Evolutionary conservation across 2,888 invertebrate genomes (phyloP).

Genomic region (Lasius fuliginosus): DNA sequence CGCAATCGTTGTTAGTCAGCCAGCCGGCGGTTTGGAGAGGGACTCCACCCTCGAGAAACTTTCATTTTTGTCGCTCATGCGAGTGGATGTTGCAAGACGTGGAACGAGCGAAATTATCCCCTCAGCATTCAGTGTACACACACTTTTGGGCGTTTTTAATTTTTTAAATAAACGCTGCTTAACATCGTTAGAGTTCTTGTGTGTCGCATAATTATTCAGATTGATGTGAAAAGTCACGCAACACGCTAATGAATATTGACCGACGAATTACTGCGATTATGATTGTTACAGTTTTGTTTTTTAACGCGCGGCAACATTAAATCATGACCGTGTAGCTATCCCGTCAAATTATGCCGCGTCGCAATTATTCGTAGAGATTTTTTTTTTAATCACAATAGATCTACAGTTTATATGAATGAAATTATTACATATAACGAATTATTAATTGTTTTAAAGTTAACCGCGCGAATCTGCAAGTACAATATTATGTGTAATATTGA

Average conservation of each 20-base stretch:
- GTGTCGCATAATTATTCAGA: constrained; percentile 7
- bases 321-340: neutral
- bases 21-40: constrained; percentile 11
- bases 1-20: constrained; percentile 21
- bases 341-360: neutral
- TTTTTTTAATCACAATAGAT: neutral
- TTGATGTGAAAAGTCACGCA: constrained; percentile 21
- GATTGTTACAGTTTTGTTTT: neutral
- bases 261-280: neutral
- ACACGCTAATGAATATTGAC: neutral
- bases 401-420: neutral
- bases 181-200: neutral
- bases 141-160: neutral
- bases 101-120: constrained; percentile 5
- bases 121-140: neutral
- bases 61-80: constrained; percentile 23
- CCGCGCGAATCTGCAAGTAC: neutral
- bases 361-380: neutral
- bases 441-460: neutral
- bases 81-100: neutral
- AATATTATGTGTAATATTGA: constrained; percentile 14
- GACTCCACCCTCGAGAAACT: constrained; percentile 10
- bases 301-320: neutral
- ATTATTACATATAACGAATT: neutral
- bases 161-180: constrained; percentile 4